Base-by-base conservation (phyloP, 2,797 vertebrate genomes). In the Chromobotia macracanthus region DNA sequence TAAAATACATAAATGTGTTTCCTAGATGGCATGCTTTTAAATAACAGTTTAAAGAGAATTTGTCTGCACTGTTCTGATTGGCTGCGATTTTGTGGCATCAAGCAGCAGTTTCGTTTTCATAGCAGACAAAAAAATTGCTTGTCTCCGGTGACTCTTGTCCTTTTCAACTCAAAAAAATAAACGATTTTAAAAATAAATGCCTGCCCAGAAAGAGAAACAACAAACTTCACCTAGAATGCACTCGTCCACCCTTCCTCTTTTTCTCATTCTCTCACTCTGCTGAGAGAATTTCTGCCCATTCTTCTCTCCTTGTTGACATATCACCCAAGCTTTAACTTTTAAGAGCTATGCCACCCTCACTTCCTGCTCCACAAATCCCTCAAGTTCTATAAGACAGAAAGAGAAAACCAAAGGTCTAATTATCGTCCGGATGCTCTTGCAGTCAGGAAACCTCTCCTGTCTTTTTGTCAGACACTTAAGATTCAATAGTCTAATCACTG, bases 401-500 rank as follows among this genome's bases (percentile, higher is more conserved):
- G 28, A 86, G 28, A 53, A 53, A 75, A 46, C 65, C 50, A 61
- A 48, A 38, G 56, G 64, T 63, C 53, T 31, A 79, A 78, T 79
- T 79, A 69, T 55, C n/a, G 51, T 13, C 71, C 23, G 60, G 63
- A 82, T 73, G 51, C 51, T 61, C 75, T 77, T 61, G 61, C 50
- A 66, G 41, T 69, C 60, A 66, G 77, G 61, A 56, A 79, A 55
- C 69, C 77, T 61, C 69, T 72, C 69, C 25, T 73, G 61, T 38
- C 58, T 72, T 66, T 65, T 16, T 58, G 50, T 72, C 77, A 13
- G 72, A 79, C 50, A 21, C 51, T 66, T 51, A 79, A 79, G 64
- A 63, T 79, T 58, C 77, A 79, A 72, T 66, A 58, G 77, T 72
- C 60, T 79, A 79, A 79, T 79, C 77, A 35, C 60, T 66, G 61